A percentile compares a stretch with the other conserved stretches of the same genome.
Evolutionary conservation across 2,797 vertebrate genomes (phyloP).

Genomic region (Coregonus ussuriensis): DNA sequence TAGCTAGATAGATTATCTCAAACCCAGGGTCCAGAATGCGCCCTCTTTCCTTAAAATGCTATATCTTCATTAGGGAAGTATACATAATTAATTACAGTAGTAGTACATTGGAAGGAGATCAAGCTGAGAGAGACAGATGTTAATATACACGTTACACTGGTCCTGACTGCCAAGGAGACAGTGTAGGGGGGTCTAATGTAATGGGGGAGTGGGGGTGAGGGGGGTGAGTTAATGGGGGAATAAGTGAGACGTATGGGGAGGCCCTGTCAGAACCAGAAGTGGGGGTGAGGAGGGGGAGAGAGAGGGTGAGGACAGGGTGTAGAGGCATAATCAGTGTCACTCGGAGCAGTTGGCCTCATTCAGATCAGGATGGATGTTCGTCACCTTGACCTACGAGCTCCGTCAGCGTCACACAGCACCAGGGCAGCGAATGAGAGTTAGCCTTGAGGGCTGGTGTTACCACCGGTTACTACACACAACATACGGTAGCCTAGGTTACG

Average conservation of each 20-base stretch:
- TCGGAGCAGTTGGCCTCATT: constrained; percentile 23
- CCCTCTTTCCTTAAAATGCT: neutral
- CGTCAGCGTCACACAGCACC: constrained; percentile 34
- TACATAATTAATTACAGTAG: neutral
- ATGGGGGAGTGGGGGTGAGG: neutral
- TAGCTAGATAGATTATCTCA: neutral
- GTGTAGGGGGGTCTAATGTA: neutral
- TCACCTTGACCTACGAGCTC: constrained; percentile 52
- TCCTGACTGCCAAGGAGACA: neutral
- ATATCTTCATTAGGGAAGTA: neutral
- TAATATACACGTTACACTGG: neutral
- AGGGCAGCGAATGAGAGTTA: constrained; percentile 35
- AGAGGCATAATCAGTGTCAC: constrained; percentile 7
- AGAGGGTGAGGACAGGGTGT: constrained; percentile 1
- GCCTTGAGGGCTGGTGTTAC: constrained; percentile 40
- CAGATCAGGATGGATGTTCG: constrained; percentile 36
- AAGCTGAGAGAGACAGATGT: neutral
- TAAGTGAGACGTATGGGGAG: constrained; percentile 9
- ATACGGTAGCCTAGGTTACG: constrained; percentile 2
- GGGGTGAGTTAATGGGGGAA: neutral
- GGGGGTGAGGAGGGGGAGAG: neutral
- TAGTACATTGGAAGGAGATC: neutral
- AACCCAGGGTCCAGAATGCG: neutral
- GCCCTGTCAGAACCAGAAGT: neutral
- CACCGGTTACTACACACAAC: constrained; percentile 6